These are phyloP conservation scores for Agrochola lota DNA, from an alignment of 2,888 invertebrate genomes.

Conservation along the genomic window DNA sequence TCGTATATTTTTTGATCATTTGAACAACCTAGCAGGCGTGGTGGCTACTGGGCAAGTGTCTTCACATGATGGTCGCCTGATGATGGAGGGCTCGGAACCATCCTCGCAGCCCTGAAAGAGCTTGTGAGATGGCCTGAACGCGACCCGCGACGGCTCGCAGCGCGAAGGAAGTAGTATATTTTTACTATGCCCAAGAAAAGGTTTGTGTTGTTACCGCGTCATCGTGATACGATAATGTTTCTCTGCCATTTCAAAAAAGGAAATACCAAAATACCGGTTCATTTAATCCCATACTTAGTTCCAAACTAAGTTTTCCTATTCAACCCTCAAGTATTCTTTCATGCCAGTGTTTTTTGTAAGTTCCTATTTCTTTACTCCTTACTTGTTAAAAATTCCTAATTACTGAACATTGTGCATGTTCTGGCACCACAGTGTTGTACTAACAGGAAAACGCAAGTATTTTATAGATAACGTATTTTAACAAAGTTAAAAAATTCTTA, in stretches of 20 bases:
- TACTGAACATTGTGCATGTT: slow-evolving; percentile 11
- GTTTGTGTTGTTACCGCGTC: neutral
- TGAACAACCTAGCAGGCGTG: rapidly evolving
- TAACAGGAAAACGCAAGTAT: slow-evolving; percentile 19
- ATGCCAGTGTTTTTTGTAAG: neutral
- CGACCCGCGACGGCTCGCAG: neutral
- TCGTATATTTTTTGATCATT: neutral
- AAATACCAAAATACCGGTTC: no score
- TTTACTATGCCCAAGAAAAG: neutral
- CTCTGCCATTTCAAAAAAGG: neutral
- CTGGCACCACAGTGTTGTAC: slow-evolving; percentile 39
- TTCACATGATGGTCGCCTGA: no score
- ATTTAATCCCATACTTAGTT: neutral
- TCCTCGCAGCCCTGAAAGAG: neutral
- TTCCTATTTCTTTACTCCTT: neutral
- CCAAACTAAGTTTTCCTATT: neutral
- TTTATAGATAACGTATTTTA: slow-evolving; percentile 18
- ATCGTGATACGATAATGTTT: neutral
- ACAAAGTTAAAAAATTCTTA: slow-evolving; percentile 50
- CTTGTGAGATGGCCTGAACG: neutral
- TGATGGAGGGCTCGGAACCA: neutral
- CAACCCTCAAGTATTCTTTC: neutral
- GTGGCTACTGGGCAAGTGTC: no score
- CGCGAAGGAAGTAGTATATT: neutral
- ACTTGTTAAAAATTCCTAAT: neutral